Evolutionary conservation across 2,113 vertebrate species (phyloP).

Genomic region (Gymnobelideus leadbeateri): DNA sequence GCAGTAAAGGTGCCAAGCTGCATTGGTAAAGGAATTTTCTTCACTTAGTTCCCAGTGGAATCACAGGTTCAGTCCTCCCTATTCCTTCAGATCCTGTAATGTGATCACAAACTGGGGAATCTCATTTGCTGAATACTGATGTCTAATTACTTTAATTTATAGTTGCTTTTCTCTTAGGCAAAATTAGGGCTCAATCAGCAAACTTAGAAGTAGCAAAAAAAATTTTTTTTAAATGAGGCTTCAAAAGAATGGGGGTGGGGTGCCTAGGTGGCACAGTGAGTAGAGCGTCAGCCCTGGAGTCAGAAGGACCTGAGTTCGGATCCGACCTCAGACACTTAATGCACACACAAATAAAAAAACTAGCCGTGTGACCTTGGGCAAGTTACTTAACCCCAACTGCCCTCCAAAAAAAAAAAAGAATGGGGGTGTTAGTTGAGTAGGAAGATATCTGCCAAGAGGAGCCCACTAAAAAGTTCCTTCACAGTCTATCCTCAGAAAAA

Average conservation of each 20-base stretch:
- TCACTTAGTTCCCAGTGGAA: not conserved
- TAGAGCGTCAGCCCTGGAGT: too few species aligned
- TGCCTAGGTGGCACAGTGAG: too few species aligned
- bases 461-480: not conserved
- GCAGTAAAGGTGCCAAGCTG: not conserved
- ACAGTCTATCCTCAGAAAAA: not conserved
- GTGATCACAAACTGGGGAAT: constrained; percentile 40
- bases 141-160: constrained; percentile 30
- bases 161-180: constrained; percentile 23
- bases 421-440: not conserved
- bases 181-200: constrained; percentile 35
- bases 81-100: not conserved
- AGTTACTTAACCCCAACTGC: too few species aligned
- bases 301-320: too few species aligned
- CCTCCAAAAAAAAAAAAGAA: too few species aligned
- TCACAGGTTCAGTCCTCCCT: not conserved
- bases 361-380: too few species aligned
- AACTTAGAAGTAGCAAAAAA: constrained; percentile 47
- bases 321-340: too few species aligned
- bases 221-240: constrained; percentile 9
- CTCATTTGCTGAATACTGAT: constrained; percentile 51
- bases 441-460: not conserved
- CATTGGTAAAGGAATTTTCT: not conserved
- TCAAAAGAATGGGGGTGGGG: not conserved
- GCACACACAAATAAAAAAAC: too few species aligned